Evolutionary conservation across 64 coral and sea anemone genomes (phyloP), one percentile per base, ranked within the genome.

Genomic region (Catalaphyllia jardinei): DNA sequence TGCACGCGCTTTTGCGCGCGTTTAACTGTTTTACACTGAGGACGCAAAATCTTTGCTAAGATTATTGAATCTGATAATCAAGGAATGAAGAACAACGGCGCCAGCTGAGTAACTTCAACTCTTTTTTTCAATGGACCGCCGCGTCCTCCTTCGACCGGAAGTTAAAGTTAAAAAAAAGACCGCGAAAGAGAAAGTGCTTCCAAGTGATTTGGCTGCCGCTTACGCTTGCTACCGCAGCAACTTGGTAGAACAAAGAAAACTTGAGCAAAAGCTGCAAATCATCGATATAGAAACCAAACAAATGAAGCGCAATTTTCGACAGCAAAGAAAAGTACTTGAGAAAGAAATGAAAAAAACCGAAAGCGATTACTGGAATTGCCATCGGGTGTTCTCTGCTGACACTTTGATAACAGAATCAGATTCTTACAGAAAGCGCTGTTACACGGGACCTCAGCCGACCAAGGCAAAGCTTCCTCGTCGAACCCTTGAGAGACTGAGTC

Each of bases 381-480:
- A 85, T 52, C 62, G 81, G 0, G 62, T 85, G 6, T 85, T 85
- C 81, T 85, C 81, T 49, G 63, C 81, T 63, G 81, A 17, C 1
- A 85, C 20, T 15, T 52, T 85, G 38, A 29, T 71, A 50, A 85
- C 81, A 16, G 81, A 85, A 51, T 85, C 81, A 22, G 81, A 85
- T 71, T 85, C 81, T 1, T 85, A 50, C 15, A 85, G 51, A 24
- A 69, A 69, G 51, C 35, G 24, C 33, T 50, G 71, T 0, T 85
- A 71, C 22, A 28, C 38, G 5, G 81, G 81, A 85, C 81, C 81
- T 50, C 62, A 42, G 24, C 63, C 81, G 8, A 85, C 81, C 0
- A 85, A 85, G 39, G 81, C 81, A 22, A 85, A 85, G 63, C 81
- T 85, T 71, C 81, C 81, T 50, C 81, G 81, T 10, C 39, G 24